Evolutionary conservation across 2,888 invertebrate genomes (phyloP).

Genomic region (Eutolmus rufibarbis): DNA sequence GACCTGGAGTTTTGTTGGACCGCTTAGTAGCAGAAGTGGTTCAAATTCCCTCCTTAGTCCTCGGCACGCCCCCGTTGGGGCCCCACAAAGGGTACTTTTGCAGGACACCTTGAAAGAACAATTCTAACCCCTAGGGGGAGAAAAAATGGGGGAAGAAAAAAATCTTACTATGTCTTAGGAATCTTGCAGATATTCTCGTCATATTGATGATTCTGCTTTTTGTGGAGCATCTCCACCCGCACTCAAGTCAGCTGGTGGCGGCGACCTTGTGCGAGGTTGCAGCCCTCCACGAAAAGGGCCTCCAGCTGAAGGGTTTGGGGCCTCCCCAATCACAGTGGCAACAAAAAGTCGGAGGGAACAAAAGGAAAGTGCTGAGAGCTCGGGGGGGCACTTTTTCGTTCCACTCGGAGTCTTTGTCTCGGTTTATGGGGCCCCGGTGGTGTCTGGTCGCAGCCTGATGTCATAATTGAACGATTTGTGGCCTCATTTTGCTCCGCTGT

Average conservation of each 20-base stretch:
- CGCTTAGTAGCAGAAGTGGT: background rate
- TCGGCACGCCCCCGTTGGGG: background rate
- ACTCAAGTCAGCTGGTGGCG: background rate
- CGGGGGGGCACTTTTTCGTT: background rate
- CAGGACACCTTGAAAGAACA: background rate
- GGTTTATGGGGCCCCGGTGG: background rate
- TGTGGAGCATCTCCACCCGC: background rate
- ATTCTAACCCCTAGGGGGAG: background rate
- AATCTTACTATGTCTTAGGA: background rate
- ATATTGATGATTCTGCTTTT: constrained; percentile 17
- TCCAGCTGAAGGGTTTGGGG: background rate
- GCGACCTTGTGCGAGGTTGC: constrained; percentile 17
- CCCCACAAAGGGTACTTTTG: background rate
- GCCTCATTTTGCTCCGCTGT: constrained; percentile 21
- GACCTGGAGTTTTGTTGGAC: background rate
- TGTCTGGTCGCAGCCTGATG: constrained; percentile 12
- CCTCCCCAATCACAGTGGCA: background rate
- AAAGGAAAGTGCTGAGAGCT: background rate
- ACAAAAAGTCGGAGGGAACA: background rate
- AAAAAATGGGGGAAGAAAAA: background rate
- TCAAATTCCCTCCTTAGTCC: background rate
- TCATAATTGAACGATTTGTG: constrained; percentile 35
- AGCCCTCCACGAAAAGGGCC: background rate
- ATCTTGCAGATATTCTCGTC: background rate
- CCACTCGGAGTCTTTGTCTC: background rate